A percentile compares a stretch with the other conserved stretches of the same genome.
phyloP scores from a whole-genome alignment of 2,888 invertebrate species.

The Drosophila nigritarsus region DNA sequence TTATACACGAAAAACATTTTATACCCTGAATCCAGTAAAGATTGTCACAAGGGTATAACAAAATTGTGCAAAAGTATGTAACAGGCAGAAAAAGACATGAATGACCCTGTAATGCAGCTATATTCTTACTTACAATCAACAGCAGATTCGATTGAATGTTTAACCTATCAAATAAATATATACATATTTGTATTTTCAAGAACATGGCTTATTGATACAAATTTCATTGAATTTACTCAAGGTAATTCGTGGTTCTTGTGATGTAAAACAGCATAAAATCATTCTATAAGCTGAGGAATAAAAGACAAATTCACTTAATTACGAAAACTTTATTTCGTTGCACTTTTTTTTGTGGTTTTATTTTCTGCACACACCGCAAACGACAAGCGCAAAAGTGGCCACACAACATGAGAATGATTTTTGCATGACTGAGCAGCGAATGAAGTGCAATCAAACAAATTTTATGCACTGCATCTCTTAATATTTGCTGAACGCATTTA shows the following conservation, averaged over 20 bases:
- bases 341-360: conserved; percentile 12
- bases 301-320: conserved; percentile 57
- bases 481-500: neutral
- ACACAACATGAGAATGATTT: conserved; percentile 19
- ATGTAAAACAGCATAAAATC: neutral
- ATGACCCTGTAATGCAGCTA: neutral
- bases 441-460: conserved; percentile 61
- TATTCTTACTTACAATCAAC: neutral
- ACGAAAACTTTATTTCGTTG: conserved; percentile 11
- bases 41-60: neutral
- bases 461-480: conserved; percentile 22
- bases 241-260: neutral
- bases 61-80: neutral
- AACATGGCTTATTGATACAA: neutral
- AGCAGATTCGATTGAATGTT: neutral
- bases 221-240: neutral
- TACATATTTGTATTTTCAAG: neutral
- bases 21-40: neutral
- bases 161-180: neutral
- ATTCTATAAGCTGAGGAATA: neutral
- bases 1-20: neutral
- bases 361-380: conserved; percentile 32
- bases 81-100: neutral
- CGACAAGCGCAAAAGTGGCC: conserved; percentile 40
- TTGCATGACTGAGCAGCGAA: conserved; percentile 43